Conservation (phyloP, 2,113 vertebrate species). For the Mormoops blainvillei region DNA sequence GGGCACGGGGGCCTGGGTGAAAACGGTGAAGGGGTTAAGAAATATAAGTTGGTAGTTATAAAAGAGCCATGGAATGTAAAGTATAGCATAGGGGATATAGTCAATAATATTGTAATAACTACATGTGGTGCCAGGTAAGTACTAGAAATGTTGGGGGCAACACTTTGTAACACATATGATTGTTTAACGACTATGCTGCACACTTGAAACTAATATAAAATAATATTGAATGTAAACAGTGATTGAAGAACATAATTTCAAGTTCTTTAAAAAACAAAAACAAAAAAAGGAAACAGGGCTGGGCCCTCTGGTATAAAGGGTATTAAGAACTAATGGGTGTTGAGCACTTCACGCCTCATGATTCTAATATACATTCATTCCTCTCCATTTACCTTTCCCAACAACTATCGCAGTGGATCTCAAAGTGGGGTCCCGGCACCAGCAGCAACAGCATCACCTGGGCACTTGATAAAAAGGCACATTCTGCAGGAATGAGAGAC, state of each 20-base stretch:
- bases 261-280: background rate
- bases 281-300: background rate
- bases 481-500: background rate
- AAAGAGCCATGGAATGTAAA: too few species aligned
- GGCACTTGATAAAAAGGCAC: background rate
- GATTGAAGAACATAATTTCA: background rate
- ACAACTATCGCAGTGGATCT: background rate
- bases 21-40: too few species aligned
- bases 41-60: too few species aligned
- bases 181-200: background rate
- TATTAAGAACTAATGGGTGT: background rate
- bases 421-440: background rate
- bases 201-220: background rate
- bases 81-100: too few species aligned
- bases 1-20: too few species aligned
- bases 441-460: background rate
- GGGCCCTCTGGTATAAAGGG: background rate
- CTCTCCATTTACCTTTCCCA: background rate
- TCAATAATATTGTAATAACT: too few species aligned
- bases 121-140: too few species aligned
- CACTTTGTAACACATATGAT: too few species aligned
- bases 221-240: background rate
- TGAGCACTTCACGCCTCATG: accelerated
- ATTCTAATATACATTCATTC: background rate
- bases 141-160: too few species aligned